phyloP scores from a whole-genome alignment of 1,140 invertebrate species.

The Galleria mellonella region DNA sequence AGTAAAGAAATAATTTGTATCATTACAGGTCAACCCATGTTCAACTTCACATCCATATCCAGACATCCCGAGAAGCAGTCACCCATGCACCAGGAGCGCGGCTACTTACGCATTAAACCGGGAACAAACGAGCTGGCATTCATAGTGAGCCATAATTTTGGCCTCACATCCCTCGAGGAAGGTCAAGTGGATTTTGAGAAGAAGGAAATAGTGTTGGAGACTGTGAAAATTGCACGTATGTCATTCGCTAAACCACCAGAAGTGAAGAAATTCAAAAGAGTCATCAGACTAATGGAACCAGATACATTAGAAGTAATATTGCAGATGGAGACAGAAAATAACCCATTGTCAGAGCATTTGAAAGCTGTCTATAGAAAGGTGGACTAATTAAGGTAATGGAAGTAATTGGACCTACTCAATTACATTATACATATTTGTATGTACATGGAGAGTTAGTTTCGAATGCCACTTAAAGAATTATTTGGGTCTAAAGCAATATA shows the following conservation, averaged over 20 bases:
- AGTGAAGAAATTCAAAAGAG: conserved; percentile 67
- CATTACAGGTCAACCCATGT: conserved; percentile 77
- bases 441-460: too few species aligned
- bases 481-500: too few species aligned
- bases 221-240: conserved; percentile 69
- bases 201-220: conserved; percentile 59
- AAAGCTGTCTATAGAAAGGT: conserved; percentile 71
- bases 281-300: conserved; percentile 63
- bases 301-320: conserved; percentile 70
- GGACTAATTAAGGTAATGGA: too few species aligned
- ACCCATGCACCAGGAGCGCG: conserved; percentile 80
- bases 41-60: conserved; percentile 75
- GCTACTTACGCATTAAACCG: conserved; percentile 78
- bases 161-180: conserved; percentile 76
- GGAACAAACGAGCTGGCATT: conserved; percentile 75
- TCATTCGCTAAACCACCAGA: conserved; percentile 73
- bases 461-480: too few species aligned
- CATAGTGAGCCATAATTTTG: conserved; percentile 79
- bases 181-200: conserved; percentile 57
- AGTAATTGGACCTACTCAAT: too few species aligned
- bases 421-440: too few species aligned
- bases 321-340: conserved; percentile 76
- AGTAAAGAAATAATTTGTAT: too few species aligned
- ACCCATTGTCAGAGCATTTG: conserved; percentile 76
- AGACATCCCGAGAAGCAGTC: conserved; percentile 73